Evolutionary conservation across 2,888 invertebrate species (phyloP).

Genomic region (Psylliodes chrysocephalus): DNA sequence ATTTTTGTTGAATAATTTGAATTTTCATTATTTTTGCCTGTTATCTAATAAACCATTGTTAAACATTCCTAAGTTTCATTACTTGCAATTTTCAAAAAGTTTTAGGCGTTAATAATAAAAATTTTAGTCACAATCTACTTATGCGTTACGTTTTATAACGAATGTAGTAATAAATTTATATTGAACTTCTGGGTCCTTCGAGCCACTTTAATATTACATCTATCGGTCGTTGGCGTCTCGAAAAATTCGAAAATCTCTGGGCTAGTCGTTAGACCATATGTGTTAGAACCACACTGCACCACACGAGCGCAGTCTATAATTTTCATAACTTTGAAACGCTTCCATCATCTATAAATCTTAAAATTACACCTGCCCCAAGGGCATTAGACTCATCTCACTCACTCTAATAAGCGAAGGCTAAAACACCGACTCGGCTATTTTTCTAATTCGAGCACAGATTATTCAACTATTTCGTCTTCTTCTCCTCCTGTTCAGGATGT

Average conservation of each 20-base stretch:
- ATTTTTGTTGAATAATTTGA: too few relatives aligned
- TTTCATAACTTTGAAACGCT: slow-evolving; percentile 22
- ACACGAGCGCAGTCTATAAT: slow-evolving; percentile 23
- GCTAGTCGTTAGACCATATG: slow-evolving; percentile 13
- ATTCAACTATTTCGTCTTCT: slow-evolving; percentile 15
- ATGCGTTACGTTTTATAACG: too few relatives aligned
- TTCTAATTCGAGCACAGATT: slow-evolving; percentile 30
- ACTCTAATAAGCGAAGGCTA: slow-evolving; percentile 20
- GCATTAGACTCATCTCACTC: slow-evolving; percentile 27
- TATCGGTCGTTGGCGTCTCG: slow-evolving; percentile 10
- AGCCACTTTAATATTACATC: too few relatives aligned
- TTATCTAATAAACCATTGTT: too few relatives aligned
- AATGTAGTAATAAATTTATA: too few relatives aligned
- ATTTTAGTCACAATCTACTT: too few relatives aligned
- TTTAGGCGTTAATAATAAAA: too few relatives aligned
- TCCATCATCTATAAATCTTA: slow-evolving; percentile 18
- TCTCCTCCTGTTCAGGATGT: slow-evolving; percentile 11
- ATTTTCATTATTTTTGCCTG: too few relatives aligned
- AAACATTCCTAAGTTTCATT: too few relatives aligned
- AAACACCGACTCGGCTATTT: slow-evolving; percentile 26
- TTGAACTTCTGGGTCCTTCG: too few relatives aligned
- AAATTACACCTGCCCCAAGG: slow-evolving; percentile 17
- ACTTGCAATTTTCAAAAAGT: too few relatives aligned
- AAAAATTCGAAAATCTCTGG: slow-evolving; percentile 17
- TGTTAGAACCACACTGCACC: slow-evolving; percentile 18